phyloP scores from a whole-genome alignment of 2,113 vertebrate species.

The Martes martes region DNA sequence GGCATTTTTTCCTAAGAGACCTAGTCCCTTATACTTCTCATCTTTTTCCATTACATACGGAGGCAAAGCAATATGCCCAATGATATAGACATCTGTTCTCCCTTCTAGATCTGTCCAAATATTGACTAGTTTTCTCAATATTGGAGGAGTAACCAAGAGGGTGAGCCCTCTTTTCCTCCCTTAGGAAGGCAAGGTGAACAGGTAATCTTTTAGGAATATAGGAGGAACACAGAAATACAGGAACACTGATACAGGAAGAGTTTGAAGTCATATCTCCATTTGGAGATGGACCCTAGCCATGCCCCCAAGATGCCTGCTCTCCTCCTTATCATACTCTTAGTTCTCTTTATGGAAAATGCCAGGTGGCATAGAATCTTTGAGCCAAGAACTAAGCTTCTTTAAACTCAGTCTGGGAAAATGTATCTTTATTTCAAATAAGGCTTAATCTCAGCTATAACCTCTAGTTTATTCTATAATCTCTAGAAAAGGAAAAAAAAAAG shows the following conservation, averaged over 20 bases:
- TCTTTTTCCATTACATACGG: neutral
- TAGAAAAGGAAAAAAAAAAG: neutral
- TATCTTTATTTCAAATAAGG: neutral
- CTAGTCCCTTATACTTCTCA: neutral
- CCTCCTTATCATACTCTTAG: neutral
- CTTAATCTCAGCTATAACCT: slow-evolving; percentile 7
- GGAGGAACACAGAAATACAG: neutral
- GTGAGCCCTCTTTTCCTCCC: neutral
- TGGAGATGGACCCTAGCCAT: neutral
- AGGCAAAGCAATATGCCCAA: neutral
- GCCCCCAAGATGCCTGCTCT: neutral
- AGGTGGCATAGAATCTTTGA: slow-evolving; percentile 13
- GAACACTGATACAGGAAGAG: neutral
- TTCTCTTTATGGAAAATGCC: neutral
- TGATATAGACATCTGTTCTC: neutral
- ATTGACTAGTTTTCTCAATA: neutral
- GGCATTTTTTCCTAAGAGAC: neutral
- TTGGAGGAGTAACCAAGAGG: neutral
- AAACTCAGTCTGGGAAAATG: neutral
- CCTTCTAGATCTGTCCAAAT: neutral
- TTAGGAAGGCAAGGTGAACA: neutral
- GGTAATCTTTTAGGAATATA: neutral
- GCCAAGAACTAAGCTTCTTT: neutral
- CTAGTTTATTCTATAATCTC: neutral
- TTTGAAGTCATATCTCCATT: neutral